Evolutionary conservation across 2,888 invertebrate genomes (phyloP).

Genomic region (Sycophila texana): DNA sequence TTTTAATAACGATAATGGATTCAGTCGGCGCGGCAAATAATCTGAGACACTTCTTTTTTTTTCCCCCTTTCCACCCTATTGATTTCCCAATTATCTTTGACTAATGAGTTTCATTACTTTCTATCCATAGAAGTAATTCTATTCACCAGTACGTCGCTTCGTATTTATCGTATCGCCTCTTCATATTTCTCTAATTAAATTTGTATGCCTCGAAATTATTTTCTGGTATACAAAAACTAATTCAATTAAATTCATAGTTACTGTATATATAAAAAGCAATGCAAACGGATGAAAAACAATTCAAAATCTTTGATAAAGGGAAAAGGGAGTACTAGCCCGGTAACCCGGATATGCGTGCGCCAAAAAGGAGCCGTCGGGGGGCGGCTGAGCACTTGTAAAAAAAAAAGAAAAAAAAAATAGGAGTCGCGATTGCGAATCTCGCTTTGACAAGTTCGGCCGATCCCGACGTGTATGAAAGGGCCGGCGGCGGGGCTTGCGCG

Average conservation of each 20-base stretch:
- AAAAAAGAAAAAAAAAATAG: background rate
- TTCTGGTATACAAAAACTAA: too few relatives aligned
- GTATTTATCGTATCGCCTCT: too few relatives aligned
- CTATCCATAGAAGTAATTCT: too few relatives aligned
- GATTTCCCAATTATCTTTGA: background rate
- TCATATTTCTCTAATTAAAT: too few relatives aligned
- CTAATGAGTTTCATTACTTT: too few relatives aligned
- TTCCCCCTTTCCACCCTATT: background rate
- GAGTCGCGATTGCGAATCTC: background rate
- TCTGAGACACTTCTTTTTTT: too few relatives aligned
- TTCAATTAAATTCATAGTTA: too few relatives aligned
- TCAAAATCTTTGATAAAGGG: too few relatives aligned
- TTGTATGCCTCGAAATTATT: too few relatives aligned
- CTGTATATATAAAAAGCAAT: too few relatives aligned
- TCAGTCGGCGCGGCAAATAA: background rate
- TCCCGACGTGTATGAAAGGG: background rate
- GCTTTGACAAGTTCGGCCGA: constrained; percentile 20
- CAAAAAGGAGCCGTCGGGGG: background rate
- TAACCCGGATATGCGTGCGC: constrained; percentile 34
- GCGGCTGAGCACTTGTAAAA: background rate
- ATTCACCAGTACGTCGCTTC: too few relatives aligned
- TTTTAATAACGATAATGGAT: constrained; percentile 39
- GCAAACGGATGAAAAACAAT: too few relatives aligned
- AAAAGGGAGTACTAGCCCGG: constrained; percentile 6
- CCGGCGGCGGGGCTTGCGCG: background rate